Conservation (phyloP, 1,140 invertebrate genomes). For the Zaprionus ghesquierei region DNA sequence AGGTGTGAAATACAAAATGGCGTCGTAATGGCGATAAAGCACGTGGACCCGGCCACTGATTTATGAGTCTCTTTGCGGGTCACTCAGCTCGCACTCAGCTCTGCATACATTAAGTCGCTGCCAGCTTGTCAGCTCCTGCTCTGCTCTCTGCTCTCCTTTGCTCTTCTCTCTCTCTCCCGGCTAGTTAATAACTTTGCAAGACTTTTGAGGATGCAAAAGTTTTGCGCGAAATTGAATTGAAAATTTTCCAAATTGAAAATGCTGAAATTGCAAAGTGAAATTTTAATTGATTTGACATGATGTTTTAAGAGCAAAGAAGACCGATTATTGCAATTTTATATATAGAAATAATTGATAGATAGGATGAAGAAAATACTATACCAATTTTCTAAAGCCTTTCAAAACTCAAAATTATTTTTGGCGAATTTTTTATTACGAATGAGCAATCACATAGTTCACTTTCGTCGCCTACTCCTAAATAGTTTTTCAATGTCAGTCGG, state of each 20-base stretch:
- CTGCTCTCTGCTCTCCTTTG: too few species aligned
- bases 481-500: too few species aligned
- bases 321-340: too few species aligned
- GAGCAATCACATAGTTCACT: too few species aligned
- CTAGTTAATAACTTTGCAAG: conserved; percentile 30
- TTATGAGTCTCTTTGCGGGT: conserved; percentile 63
- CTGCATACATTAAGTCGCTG: conserved; percentile 50
- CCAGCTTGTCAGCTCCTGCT: too few species aligned
- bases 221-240: conserved; percentile 51
- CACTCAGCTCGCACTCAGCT: conserved; percentile 17
- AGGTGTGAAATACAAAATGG: conserved; percentile 79
- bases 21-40: conserved; percentile 75
- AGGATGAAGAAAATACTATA: too few species aligned
- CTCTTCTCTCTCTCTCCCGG: not conserved
- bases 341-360: too few species aligned
- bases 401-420: too few species aligned
- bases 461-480: too few species aligned
- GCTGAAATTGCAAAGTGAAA: conserved; percentile 10
- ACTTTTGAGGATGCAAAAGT: conserved; percentile 5
- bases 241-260: conserved; percentile 19
- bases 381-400: too few species aligned
- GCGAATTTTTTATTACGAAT: too few species aligned
- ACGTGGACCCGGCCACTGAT: conserved; percentile 62
- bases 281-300: conserved; percentile 53
- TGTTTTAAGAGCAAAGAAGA: too few species aligned